Conservation (phyloP, 2,797 vertebrate species). For the Trichosurus vulpecula region DNA sequence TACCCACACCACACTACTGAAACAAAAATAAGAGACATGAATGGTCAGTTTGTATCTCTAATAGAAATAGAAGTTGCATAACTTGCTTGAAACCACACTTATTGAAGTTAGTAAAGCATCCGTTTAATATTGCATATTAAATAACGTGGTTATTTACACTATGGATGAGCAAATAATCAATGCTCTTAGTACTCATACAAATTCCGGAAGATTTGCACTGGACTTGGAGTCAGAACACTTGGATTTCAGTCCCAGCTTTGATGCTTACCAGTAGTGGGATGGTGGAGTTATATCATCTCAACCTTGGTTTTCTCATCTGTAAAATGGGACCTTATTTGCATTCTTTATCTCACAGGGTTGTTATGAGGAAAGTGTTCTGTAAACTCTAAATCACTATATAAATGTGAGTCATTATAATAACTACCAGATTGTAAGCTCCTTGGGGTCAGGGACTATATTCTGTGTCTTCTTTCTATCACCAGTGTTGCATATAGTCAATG, state of each 20-base stretch:
- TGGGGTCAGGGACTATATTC: background rate
- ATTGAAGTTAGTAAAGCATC: slow-evolving; percentile 8
- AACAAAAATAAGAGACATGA: background rate
- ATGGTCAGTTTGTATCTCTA: slow-evolving; percentile 20
- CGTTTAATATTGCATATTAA: slow-evolving; percentile 49
- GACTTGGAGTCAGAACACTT: background rate
- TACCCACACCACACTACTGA: background rate
- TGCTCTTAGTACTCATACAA: background rate
- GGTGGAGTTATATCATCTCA: background rate
- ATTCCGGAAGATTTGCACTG: background rate
- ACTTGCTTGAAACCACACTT: slow-evolving; percentile 28
- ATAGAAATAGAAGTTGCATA: background rate
- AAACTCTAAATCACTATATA: background rate
- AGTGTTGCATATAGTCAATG: background rate
- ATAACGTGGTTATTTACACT: slow-evolving; percentile 53
- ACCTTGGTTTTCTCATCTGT: background rate
- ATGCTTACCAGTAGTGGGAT: background rate
- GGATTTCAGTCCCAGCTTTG: background rate
- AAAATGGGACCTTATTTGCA: background rate
- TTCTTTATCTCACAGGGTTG: background rate
- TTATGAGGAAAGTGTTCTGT: background rate
- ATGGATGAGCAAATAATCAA: slow-evolving; percentile 2
- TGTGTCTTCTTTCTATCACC: background rate
- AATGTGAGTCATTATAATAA: background rate
- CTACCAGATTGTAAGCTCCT: background rate